A percentile compares a stretch with the other conserved stretches of the same genome.
Conservation (phyloP, 2,797 vertebrate genomes). For the Geotrypetes seraphini region DNA sequence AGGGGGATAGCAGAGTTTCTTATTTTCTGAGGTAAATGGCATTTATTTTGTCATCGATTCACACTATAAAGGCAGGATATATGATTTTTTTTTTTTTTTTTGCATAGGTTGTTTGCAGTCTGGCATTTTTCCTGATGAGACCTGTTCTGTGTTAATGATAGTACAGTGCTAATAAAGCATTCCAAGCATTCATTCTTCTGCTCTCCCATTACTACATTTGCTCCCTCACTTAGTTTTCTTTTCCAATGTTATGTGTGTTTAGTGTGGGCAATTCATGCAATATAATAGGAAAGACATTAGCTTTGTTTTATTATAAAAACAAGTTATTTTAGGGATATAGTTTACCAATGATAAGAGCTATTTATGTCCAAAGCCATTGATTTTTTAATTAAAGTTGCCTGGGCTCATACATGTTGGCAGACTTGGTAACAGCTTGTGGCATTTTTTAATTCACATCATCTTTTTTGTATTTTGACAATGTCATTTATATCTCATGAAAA, state of each 20-base stretch:
- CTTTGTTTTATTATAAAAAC: constrained; percentile 30
- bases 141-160: constrained; percentile 42
- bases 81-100: no score
- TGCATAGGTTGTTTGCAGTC: no score
- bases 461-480: constrained; percentile 64
- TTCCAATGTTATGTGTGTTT: constrained; percentile 43
- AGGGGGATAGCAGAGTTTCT: rapidly evolving
- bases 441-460: constrained; percentile 58
- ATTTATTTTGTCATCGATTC: constrained; percentile 17
- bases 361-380: constrained; percentile 60
- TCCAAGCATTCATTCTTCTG: constrained; percentile 43
- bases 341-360: constrained; percentile 53
- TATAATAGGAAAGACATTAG: constrained; percentile 41
- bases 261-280: constrained; percentile 42
- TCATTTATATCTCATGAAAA: constrained; percentile 62
- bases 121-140: constrained; percentile 26
- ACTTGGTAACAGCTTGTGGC: constrained; percentile 68
- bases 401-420: constrained; percentile 52
- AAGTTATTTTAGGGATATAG: constrained; percentile 46
- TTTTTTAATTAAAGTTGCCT: constrained; percentile 70
- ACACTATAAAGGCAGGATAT: no score
- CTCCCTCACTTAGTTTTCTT: constrained; percentile 23
- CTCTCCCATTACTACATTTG: constrained; percentile 41
- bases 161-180: constrained; percentile 28
- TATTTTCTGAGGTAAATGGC: constrained; percentile 30